Base-by-base conservation (phyloP, 2,888 invertebrate species). In the Leucophenga maculata region DNA sequence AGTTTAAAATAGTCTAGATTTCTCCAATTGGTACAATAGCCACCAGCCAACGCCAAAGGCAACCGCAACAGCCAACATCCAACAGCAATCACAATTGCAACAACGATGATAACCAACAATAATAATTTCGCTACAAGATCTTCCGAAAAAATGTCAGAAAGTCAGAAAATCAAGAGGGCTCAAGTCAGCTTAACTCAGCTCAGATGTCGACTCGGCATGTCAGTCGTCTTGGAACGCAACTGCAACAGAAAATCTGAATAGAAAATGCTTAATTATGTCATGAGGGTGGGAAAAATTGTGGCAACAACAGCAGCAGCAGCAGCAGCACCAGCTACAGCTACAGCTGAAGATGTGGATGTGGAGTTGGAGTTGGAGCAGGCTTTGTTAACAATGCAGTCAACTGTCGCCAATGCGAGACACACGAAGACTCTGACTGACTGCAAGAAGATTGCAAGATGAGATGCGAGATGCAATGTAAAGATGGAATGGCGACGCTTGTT, bases 211-310 rank as follows among this genome's bases (percentile, higher is more conserved):
- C 67, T 69, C n/a, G n/a, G 71, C 73, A 70, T 78, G 79, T 74
- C 79, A 77, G 20, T 9, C 65, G 13, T 13, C 75, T 80, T 67
- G 76, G 46, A 62, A 65, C 74, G 69, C 72, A 74, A 70, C 72
- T 52, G 65, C 75, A 64, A 57, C 69, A 32, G 16, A 32, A 69
- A 60, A 54, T 68, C 65, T 67, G 69, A 60, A 68, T 68, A 74
- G 78, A 79, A 78, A 79, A 78, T 76, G 77, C 78, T 85, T 87
- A 88, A 87, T 87, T 87, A 87, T 87, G 87, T 87, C 88, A 87
- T 87, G 88, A 88, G 87, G 87, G 87, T 87, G 87, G 87, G 87
- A 87, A 71, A 72, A 84, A 69, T 20, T 22, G 55, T 31, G 66
- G 52, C 44, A 67, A 59, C 26, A 64, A 50, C 20, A 13, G 64